Base-by-base conservation (phyloP, 2,113 vertebrate species). In the Ceratotherium simum region DNA sequence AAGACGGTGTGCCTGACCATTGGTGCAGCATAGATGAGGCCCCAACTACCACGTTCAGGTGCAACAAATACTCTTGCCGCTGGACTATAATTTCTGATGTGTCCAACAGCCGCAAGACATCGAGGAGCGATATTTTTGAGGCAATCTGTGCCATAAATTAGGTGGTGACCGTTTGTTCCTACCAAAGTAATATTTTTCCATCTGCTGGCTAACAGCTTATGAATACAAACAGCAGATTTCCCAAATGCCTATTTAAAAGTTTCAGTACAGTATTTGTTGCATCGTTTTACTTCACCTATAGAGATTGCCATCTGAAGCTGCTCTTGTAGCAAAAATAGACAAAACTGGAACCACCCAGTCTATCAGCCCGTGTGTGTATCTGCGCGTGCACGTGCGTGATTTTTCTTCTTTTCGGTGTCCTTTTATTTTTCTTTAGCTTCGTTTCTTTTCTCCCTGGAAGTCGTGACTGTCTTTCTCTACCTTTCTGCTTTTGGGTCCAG, bases 151-250 rank as follows among this genome's bases (percentile, higher is more conserved):
- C 39, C 88, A 90, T 94, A 91, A 83, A 96, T 97, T 97, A 84
- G 67, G 93, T 91, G 87, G 70, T 95, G 91, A 97, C 62, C 72
- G 6, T 46, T 84, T 93, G 60, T 93, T 98, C 70, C 88, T 96
- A 58, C 67, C 96, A 98, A 96, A 97, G 76, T 46, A 78, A 31
- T 96, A 96, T 96, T 98, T 87, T 94, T 88, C 95, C 94, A 97
- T 98, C 96, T 98, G 96, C 67, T 95, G 79, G 65, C 86, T 91
- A 95, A 97, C 33, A 97, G 87, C 48, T 97, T 98, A 96, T 93
- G 96, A 96, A 91, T 85, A 95, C 86, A 90, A 98, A 84, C 65
- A 97, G 72, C 93, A 82, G 76, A 91, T 91, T 96, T 86, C 88
- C 96, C 56, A 92, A 86, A 78, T 31, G 39, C 36, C n/a, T 6